Evolutionary conservation across 2,113 vertebrate species (phyloP).

Genomic region (Talpa occidentalis): DNA sequence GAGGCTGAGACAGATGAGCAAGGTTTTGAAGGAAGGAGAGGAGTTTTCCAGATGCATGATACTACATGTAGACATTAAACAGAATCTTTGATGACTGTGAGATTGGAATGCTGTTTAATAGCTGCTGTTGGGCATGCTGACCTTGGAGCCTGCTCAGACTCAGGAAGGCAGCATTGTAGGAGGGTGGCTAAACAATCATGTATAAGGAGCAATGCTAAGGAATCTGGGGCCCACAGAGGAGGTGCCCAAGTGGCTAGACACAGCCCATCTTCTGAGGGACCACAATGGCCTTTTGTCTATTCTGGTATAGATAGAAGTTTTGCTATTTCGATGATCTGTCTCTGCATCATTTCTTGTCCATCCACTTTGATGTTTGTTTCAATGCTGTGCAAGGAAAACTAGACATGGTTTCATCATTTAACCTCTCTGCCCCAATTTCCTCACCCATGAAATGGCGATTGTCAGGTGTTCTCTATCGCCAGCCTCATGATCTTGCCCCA

Average conservation of each 20-base stretch:
- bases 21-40: conserved; percentile 40
- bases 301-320: not conserved
- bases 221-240: not conserved
- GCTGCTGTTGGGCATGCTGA: not conserved
- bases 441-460: not conserved
- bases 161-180: not conserved
- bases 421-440: not conserved
- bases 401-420: not conserved
- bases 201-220: not conserved
- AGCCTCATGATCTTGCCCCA: not conserved
- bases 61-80: not conserved
- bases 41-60: not conserved
- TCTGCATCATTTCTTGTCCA: not conserved
- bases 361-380: not conserved
- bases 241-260: no score
- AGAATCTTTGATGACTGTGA: not conserved
- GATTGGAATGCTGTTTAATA: not conserved
- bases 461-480: not conserved
- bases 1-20: not conserved
- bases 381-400: not conserved
- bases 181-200: not conserved
- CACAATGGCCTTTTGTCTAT: not conserved
- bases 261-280: not conserved
- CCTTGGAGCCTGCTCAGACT: not conserved
- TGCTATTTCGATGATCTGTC: not conserved